These are phyloP conservation scores for Hoplostethus mediterraneus DNA, from an alignment of 2,797 vertebrate genomes.

Conservation along the genomic window DNA sequence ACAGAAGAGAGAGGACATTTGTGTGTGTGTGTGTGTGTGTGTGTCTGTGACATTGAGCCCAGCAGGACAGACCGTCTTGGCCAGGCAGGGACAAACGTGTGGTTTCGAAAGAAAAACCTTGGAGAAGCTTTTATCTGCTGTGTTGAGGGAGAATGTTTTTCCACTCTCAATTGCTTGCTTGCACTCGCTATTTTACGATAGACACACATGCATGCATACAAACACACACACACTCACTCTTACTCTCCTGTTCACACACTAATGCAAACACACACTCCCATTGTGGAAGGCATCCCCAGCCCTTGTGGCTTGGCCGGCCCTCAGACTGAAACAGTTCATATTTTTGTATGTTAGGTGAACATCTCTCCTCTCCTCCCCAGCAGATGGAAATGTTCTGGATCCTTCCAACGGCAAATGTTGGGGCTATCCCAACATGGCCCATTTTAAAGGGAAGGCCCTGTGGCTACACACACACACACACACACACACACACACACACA, in stretches of 20 bases:
- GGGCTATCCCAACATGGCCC: conserved; percentile 54
- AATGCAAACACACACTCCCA: not conserved
- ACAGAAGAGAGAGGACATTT: conserved; percentile 42
- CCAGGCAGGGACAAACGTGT: conserved; percentile 26
- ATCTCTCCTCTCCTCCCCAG: conserved; percentile 14
- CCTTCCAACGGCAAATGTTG: not conserved
- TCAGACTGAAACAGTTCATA: not conserved
- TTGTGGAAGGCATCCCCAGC: not conserved
- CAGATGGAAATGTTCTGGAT: conserved; percentile 56
- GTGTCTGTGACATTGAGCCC: conserved; percentile 26
- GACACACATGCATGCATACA: not conserved
- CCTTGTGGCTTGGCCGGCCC: conserved; percentile 9
- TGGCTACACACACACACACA: conserved; percentile 38
- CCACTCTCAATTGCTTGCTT: not conserved
- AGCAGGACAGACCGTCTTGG: conserved; percentile 29
- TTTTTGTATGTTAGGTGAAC: not conserved
- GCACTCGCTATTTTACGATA: not conserved
- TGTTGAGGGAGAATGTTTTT: not conserved
- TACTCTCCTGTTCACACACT: not conserved
- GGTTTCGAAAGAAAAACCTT: conserved; percentile 28
- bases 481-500: conserved; percentile 10
- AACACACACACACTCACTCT: not conserved
- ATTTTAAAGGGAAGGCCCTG: conserved; percentile 62
- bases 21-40: conserved; percentile 26
- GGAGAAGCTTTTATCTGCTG: conserved; percentile 12